Evolutionary conservation across 2,113 vertebrate genomes (phyloP).

Genomic region (Cynoglossus semilaevis): DNA sequence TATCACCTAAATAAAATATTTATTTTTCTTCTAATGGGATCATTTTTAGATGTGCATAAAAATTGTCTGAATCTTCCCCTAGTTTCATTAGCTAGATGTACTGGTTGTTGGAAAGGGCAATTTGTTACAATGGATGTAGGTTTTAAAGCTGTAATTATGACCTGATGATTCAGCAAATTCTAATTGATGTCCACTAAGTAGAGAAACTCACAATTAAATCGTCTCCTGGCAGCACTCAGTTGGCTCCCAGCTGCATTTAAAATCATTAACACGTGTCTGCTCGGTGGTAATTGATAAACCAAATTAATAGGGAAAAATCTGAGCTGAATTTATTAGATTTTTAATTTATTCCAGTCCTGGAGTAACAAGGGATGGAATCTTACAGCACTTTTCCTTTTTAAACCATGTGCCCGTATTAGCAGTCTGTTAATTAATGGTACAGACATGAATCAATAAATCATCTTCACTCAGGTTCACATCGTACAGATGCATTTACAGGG

Average conservation of each 20-base stretch:
- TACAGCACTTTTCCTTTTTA: too few relatives aligned
- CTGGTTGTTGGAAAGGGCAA: background rate
- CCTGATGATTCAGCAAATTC: conserved; percentile 7
- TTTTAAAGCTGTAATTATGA: conserved; percentile 14
- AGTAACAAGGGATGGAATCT: too few relatives aligned
- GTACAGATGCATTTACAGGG: background rate
- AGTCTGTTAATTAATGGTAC: too few relatives aligned
- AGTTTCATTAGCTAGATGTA: conserved; percentile 1
- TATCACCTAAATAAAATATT: background rate
- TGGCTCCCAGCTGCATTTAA: background rate
- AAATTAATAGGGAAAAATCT: too few relatives aligned
- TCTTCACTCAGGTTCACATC: background rate
- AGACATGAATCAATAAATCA: background rate
- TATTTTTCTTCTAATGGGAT: background rate
- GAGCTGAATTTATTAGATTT: too few relatives aligned
- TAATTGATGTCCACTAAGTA: background rate
- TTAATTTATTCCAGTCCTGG: too few relatives aligned
- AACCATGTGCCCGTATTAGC: too few relatives aligned
- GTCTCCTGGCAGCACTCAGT: background rate
- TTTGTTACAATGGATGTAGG: conserved; percentile 1
- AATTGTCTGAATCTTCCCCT: background rate
- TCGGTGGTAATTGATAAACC: too few relatives aligned
- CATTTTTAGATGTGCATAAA: background rate
- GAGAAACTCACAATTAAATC: conserved; percentile 3
- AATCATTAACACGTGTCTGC: background rate